Conservation (phyloP, 2,113 vertebrate species). For the Atractosteus spatula region DNA sequence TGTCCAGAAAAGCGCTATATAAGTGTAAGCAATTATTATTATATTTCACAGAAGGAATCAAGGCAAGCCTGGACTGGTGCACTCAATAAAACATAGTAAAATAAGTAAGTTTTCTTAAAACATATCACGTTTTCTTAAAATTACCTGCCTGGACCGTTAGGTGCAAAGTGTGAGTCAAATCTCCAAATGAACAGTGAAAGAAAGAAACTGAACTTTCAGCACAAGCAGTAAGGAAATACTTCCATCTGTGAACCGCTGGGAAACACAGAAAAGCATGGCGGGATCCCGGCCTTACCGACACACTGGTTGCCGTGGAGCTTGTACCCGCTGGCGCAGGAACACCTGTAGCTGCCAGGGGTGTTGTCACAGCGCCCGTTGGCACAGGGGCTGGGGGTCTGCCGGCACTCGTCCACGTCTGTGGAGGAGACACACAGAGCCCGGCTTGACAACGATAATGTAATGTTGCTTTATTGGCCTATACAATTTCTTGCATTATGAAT, state of each 20-base stretch:
- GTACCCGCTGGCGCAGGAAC: constrained; percentile 58
- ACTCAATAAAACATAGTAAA: not conserved
- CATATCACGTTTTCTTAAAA: too few species aligned
- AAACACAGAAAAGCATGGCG: not conserved
- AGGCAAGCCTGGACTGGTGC: not conserved
- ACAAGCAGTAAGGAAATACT: too few species aligned
- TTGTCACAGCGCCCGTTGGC: constrained; percentile 67
- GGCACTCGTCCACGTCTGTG: constrained; percentile 70
- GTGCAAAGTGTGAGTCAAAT: too few species aligned
- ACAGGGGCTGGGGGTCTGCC: constrained; percentile 56
- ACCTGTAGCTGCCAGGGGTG: constrained; percentile 62
- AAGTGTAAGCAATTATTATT: too few species aligned
- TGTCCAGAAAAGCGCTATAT: too few species aligned
- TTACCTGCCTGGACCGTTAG: too few species aligned
- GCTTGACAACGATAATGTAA: too few species aligned
- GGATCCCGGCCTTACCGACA: constrained; percentile 23
- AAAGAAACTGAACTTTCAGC: too few species aligned
- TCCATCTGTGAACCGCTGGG: too few species aligned
- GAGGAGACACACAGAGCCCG: constrained; percentile 11
- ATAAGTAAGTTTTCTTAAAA: too few species aligned
- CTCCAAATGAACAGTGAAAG: not conserved
- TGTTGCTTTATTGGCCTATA: too few species aligned
- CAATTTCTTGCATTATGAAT: too few species aligned
- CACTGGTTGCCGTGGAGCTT: constrained; percentile 31
- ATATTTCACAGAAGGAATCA: not conserved